phyloP scores from a whole-genome alignment of 1,140 invertebrate genomes.

The Ptiloglossa arizonensis region DNA sequence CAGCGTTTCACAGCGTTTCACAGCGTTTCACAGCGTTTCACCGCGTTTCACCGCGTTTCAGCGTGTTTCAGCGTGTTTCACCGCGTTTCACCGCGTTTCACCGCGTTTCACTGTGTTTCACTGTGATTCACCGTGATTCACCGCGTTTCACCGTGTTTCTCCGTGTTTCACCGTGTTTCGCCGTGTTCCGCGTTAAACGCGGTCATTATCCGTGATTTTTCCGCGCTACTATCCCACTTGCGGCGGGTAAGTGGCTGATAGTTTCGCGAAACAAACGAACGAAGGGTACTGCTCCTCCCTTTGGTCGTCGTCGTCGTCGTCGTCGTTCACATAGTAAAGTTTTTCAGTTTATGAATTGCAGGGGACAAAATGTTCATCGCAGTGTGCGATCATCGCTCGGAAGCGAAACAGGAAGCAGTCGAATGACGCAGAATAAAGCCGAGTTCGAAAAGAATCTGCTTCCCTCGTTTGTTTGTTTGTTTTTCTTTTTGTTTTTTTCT shows the following conservation, averaged over 20 bases:
- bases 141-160: too few species aligned
- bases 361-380: slow-evolving; percentile 54
- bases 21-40: too few species aligned
- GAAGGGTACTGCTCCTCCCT: slow-evolving; percentile 27
- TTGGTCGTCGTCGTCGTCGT: too few species aligned
- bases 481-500: not conserved
- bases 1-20: too few species aligned
- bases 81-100: too few species aligned
- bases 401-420: slow-evolving; percentile 47
- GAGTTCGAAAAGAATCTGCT: slow-evolving; percentile 41
- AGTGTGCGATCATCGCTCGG: slow-evolving; percentile 40
- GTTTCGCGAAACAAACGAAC: slow-evolving; percentile 44
- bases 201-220: slow-evolving; percentile 30
- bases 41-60: too few species aligned
- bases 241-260: slow-evolving; percentile 41
- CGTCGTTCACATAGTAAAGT: slow-evolving; percentile 8
- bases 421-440: slow-evolving; percentile 47
- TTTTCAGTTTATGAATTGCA: slow-evolving; percentile 44
- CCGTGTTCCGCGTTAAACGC: not conserved
- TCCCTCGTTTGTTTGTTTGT: not conserved
- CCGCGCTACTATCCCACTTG: slow-evolving; percentile 39
- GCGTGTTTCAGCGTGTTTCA: too few species aligned
- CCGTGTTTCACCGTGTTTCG: too few species aligned
- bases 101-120: too few species aligned
- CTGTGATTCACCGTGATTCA: too few species aligned